Evolutionary conservation across 2,888 invertebrate species (phyloP).

Genomic region (Escarpia spicata): DNA sequence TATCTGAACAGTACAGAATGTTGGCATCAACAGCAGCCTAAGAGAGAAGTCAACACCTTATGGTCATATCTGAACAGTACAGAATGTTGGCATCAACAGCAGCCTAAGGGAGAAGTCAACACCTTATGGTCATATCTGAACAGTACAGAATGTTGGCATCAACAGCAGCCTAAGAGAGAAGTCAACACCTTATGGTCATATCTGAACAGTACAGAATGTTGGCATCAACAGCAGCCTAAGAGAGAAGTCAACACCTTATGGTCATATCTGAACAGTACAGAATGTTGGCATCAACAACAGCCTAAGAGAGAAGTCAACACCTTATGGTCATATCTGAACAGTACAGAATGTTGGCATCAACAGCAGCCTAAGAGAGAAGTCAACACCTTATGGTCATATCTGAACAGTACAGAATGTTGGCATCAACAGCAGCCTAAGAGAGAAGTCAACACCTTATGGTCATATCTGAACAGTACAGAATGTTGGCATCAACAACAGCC

Average conservation of each 20-base stretch:
- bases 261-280: too few species aligned
- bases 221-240: conserved; percentile 63
- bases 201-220: too few species aligned
- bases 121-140: neutral
- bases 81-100: conserved; percentile 51
- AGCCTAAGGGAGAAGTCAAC: conserved; percentile 55
- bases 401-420: too few species aligned
- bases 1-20: too few species aligned
- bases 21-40: too few species aligned
- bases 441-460: neutral
- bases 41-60: neutral
- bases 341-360: conserved; percentile 46
- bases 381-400: neutral
- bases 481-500: conserved; percentile 59
- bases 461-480: neutral
- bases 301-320: neutral
- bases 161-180: neutral
- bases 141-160: too few species aligned
- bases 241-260: conserved; percentile 21
- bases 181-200: neutral
- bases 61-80: neutral
- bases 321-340: neutral
- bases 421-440: too few species aligned
- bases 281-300: too few species aligned
- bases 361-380: conserved; percentile 58